A percentile compares a stretch with the other conserved stretches of the same genome.
Evolutionary conservation across 2,113 vertebrate species (phyloP).

Genomic region (Macroglossus sobrinus): DNA sequence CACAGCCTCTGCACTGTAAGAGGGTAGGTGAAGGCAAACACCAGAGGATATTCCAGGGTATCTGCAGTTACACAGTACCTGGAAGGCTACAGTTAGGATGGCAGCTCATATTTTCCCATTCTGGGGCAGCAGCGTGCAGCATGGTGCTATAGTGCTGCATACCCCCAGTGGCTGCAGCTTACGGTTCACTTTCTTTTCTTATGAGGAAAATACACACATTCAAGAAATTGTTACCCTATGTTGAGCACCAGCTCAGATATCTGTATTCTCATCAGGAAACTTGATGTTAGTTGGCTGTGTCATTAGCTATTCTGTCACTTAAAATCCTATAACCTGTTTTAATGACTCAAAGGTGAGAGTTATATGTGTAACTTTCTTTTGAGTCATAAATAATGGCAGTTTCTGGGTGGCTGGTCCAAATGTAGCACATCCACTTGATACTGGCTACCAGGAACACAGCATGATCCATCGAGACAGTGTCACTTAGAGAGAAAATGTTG

Average conservation of each 20-base stretch:
- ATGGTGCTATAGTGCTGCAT: background rate
- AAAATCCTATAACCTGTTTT: background rate
- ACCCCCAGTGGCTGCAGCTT: background rate
- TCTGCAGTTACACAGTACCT: background rate
- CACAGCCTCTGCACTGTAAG: background rate
- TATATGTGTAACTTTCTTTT: slow-evolving; percentile 80
- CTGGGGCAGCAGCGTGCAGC: background rate
- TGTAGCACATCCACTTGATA: slow-evolving; percentile 91
- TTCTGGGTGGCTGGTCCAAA: slow-evolving; percentile 88
- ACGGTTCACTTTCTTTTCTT: background rate
- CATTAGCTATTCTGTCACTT: background rate
- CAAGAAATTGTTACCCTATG: background rate
- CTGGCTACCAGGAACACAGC: slow-evolving; percentile 88
- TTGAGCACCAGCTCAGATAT: background rate
- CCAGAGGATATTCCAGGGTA: background rate
- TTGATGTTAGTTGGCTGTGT: background rate
- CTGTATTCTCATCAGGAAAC: background rate
- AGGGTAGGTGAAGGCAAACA: slow-evolving; percentile 4
- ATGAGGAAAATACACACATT: background rate
- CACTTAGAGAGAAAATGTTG: slow-evolving; percentile 92
- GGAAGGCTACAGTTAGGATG: slow-evolving; percentile 40
- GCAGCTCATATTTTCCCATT: background rate
- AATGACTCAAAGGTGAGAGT: background rate
- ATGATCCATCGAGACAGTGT: slow-evolving; percentile 86
- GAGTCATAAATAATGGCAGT: slow-evolving; percentile 83